Base-by-base conservation (phyloP, 2,113 vertebrate genomes). In the Picathartes gymnocephalus region DNA sequence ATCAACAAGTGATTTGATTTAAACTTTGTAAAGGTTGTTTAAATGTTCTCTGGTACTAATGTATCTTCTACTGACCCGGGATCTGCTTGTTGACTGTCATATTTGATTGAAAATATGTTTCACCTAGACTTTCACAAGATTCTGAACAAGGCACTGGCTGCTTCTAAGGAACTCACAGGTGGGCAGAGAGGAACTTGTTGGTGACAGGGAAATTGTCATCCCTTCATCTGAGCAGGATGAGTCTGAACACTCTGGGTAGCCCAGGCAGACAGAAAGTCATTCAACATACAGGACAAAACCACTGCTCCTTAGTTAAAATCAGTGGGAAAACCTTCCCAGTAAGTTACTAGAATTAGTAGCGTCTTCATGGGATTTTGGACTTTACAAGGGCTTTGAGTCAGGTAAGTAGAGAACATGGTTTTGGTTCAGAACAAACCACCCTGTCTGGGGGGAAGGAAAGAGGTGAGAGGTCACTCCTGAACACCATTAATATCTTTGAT, bases 211-310 rank as follows among this genome's bases (percentile, higher is more conserved):
- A 30, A 54, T 6, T 10, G 1, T 51, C n/a, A 15, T 1, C 6
- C 9, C 4, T 1, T 30, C 40, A 19, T 48, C 17, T n/a, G 53
- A 66, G 24, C n/a, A 37, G 56, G 19, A 21, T 0, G 1, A 69
- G 17, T 18, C 28, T 18, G 22, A 77, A 10, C 6, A 3, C 6
- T 14, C 5, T 12, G 54, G 28, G 35, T 48, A 76, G 10, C 7
- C 18, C 47, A 74, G 60, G 22, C 20, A 56, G 40, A 6, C 40
- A 69, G 23, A 64, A 64, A 53, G 22, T 37, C 33, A 33, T 25
- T 30, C 25, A n/a, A n/a, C 25, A 44, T 35, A 28, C 11, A 14
- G 47, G 39, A 53, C 9, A 39, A 27, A 61, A 35, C 11, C 20
- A 7, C 4, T 35, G 27, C 48, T 88, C 37, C n/a, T 17, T 11